Evolutionary conservation across 1,140 invertebrate genomes (phyloP), one percentile per base, ranked within the genome.

Genomic region (Dysdera silvatica): DNA sequence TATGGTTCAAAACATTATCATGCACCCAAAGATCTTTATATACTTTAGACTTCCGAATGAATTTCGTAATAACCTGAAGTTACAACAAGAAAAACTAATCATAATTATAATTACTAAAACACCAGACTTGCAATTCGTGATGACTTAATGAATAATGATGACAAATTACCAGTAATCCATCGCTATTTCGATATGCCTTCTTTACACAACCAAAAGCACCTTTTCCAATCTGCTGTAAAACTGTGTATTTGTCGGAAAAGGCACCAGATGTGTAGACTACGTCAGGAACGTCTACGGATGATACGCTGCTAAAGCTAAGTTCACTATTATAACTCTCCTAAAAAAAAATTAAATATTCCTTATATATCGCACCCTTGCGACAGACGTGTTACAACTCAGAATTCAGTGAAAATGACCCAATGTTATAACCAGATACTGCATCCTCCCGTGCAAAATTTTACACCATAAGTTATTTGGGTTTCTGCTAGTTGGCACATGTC

Each of bases 161-260:
- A 5, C 28, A 10, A 63, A 67, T 66, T 73, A 79, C 79, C 73
- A 86, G 73, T 45, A 84, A 69, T 0, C 79, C 75, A 73, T 86
- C 84, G 1, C 76, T 74, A 55, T 83, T 82, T 18, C 84, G 74
- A 68, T 80, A 80, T 16, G 83, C 82, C 76, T 86, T 79, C 69
- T 84, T 85, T 0, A 87, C 86, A 71, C 83, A 87, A 0, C 86
- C 86, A 76, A 85, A 88, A 3, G 85, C 85, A 29, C 86, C 86
- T 74, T 86, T 85, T 2, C 86, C 85, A 52, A 88, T 86, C 69
- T 85, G 83, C 68, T 83, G 80, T 0, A 85, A 73, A 4, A 84
- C 85, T n/a, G 83, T 79, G 67, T 87, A 87, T 60, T 82, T 77
- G 52, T 82, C 80, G 67, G 78, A 79, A 73, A 83, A 87, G 24